Base-by-base conservation (phyloP, 2,888 invertebrate species). In the Calameuta pallipes region DNA sequence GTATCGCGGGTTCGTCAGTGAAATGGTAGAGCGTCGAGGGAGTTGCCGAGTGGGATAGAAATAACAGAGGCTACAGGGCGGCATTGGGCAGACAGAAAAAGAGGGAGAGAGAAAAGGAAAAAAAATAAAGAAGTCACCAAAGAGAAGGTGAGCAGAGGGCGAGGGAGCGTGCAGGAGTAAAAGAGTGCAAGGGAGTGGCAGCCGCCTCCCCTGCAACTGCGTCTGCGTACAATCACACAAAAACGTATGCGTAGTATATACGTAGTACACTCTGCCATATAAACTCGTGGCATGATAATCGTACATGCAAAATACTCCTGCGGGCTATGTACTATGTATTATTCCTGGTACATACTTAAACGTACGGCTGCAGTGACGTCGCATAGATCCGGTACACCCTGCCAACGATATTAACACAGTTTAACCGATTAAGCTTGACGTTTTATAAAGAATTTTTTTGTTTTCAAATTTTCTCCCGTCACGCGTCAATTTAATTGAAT, bases 51-150 rank as follows among this genome's bases (percentile, higher is more conserved):
- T 75, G 79, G 75, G 78, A 80, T 79, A 73, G 76, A 74, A 78
- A 75, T 80, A 79, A 74, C 74, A 78, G 80, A 78, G 76, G 80
- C 80, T 68, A 82, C 81, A 83, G 82, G 82, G 83, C 82, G 83
- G 82, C 83, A 77, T 80, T 77, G 83, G 77, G 73, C 11, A 78
- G 69, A 73, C 70, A 71, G 76, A 75, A 73, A 80, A 75, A 70
- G 81, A 75, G 76, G 75, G 69, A 78, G 31, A 81, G 68, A 79
- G 75, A 41, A 11, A 36, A 0, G 11, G 35, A 35, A 3, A 33
- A 3, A 9, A 41, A 41, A 23, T 4, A 37, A 56, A 56, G 6
- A 23, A 56, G 41, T 56, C 23, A 56, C 41, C 2, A 6, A 56
- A 23, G 41, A 56, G 41, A 23, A 56, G 41, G 41, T 23, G 41